Percentiles rank a stretch among this genome's conserved stretches.
phyloP scores from a whole-genome alignment of 2,797 vertebrate genomes.

The Argya squamiceps region DNA sequence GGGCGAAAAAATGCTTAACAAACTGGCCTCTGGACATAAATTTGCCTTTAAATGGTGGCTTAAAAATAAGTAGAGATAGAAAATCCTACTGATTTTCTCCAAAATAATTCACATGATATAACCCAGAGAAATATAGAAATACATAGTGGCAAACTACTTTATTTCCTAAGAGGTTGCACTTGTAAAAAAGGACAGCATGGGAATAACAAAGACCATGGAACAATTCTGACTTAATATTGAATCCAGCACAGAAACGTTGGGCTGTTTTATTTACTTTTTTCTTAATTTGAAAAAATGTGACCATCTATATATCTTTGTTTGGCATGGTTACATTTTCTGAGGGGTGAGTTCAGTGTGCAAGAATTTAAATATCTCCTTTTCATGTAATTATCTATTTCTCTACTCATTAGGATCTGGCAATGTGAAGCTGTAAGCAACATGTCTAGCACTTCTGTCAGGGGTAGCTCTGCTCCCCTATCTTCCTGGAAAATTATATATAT shows the following conservation, averaged over 20 bases:
- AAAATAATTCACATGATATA: neutral
- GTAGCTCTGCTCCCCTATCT: neutral
- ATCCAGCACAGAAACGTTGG: neutral
- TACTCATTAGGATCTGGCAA: neutral
- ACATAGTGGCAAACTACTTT: neutral
- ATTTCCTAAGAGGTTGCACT: neutral
- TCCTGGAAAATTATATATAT: neutral
- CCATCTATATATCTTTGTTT: neutral
- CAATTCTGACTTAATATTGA: neutral
- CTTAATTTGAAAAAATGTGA: neutral
- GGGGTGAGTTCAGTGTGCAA: neutral
- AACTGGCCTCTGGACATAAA: neutral
- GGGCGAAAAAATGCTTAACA: fast-evolving
- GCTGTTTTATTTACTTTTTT: neutral
- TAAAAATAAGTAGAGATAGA: neutral
- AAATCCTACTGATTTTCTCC: neutral
- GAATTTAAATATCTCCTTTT: neutral
- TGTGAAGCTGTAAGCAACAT: neutral
- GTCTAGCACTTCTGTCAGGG: neutral
- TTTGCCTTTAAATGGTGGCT: neutral
- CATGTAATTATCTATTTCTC: neutral
- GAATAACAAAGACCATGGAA: neutral
- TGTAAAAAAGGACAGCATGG: neutral
- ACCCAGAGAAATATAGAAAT: neutral
- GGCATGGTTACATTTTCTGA: neutral